These are phyloP conservation scores for Cryptotis parvus DNA, from an alignment of 2,113 vertebrate species.

Conservation along the genomic window DNA sequence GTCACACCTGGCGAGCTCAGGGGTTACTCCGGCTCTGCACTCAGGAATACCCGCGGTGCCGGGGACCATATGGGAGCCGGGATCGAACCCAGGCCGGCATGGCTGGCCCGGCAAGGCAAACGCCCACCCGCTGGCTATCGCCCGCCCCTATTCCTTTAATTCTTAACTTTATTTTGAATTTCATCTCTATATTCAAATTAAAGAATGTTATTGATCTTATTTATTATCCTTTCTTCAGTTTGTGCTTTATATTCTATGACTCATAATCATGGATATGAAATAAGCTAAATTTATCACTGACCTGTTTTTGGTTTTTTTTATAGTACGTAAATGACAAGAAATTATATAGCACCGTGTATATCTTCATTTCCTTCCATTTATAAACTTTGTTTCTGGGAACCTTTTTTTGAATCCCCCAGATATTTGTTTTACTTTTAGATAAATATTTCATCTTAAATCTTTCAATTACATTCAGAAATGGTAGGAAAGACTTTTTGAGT, in stretches of 20 bases:
- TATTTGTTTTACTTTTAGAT: background rate
- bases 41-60: no score
- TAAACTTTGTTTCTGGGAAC: background rate
- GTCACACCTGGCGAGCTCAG: no score
- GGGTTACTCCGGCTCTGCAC: no score
- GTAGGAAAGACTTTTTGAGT: background rate
- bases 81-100: no score
- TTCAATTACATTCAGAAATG: background rate
- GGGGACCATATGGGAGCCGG: no score
- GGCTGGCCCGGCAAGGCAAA: no score
- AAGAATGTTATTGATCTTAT: background rate
- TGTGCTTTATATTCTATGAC: background rate
- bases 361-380: background rate
- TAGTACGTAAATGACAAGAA: background rate
- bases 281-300: background rate
- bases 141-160: background rate
- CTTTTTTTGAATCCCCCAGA: background rate
- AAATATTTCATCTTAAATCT: background rate
- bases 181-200: background rate
- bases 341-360: background rate
- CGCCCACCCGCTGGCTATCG: no score
- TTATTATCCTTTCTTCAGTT: background rate
- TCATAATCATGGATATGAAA: background rate
- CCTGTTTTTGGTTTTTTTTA: background rate
- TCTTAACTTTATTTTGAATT: slow-evolving; percentile 14